These are phyloP conservation scores for Epsilonema sp. DNA, from an alignment of 2,888 invertebrate species.

Conservation along the genomic window DNA sequence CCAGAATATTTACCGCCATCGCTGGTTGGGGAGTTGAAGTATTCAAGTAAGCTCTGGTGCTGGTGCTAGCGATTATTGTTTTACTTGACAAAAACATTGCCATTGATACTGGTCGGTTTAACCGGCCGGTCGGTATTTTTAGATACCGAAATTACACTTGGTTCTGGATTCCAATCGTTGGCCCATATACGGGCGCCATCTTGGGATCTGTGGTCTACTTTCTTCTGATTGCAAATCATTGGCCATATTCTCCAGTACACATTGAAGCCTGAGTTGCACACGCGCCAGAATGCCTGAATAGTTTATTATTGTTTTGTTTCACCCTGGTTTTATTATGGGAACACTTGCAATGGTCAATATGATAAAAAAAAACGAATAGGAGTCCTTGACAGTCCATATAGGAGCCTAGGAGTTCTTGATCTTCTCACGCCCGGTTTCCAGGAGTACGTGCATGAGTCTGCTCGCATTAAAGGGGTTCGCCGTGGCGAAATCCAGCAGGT, in stretches of 20 bases:
- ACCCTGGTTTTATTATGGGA: too few relatives aligned
- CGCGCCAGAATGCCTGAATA: too few relatives aligned
- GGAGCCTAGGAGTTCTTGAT: too few relatives aligned
- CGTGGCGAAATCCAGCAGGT: too few relatives aligned
- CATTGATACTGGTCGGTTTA: neutral
- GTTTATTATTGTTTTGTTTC: too few relatives aligned
- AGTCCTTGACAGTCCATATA: too few relatives aligned
- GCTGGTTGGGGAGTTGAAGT: conserved; percentile 33
- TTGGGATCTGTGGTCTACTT: conserved; percentile 36
- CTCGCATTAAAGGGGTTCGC: too few relatives aligned
- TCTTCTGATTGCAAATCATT: conserved; percentile 35
- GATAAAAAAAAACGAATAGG: too few relatives aligned
- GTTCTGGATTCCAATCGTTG: conserved; percentile 38
- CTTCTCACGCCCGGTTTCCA: too few relatives aligned
- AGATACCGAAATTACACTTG: conserved; percentile 33
- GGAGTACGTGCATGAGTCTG: too few relatives aligned
- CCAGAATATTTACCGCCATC: conserved; percentile 35
- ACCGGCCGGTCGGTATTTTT: conserved; percentile 6
- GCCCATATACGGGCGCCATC: conserved; percentile 37
- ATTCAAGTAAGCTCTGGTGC: conserved; percentile 26
- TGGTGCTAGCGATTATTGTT: neutral
- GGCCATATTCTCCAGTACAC: conserved; percentile 30
- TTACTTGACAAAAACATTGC: neutral
- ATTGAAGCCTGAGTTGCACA: too few relatives aligned
- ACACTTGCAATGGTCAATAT: too few relatives aligned